These are phyloP conservation scores for Mechanitis mazaeus DNA, from an alignment of 2,888 invertebrate genomes.

Conservation along the genomic window DNA sequence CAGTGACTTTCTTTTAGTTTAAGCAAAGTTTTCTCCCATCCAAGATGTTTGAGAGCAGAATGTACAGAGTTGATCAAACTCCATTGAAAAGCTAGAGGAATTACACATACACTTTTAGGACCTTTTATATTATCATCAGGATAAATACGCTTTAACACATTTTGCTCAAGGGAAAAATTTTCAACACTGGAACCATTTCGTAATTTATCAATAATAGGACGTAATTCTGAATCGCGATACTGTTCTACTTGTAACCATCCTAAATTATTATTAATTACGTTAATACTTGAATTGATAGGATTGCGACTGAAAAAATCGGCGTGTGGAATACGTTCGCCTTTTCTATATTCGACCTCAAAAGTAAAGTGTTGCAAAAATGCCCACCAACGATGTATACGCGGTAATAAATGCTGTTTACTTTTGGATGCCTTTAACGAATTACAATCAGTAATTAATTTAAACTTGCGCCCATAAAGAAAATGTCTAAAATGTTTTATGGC, in stretches of 20 bases:
- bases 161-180: constrained; percentile 13
- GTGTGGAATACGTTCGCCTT: constrained; percentile 26
- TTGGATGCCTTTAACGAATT: constrained; percentile 38
- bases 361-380: constrained; percentile 35
- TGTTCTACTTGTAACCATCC: constrained; percentile 29
- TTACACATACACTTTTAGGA: constrained; percentile 20
- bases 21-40: constrained; percentile 33
- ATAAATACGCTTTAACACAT: constrained; percentile 17
- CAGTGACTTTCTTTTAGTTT: constrained; percentile 25
- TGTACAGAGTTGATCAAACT: constrained; percentile 31
- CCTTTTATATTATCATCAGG: too few species aligned
- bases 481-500: constrained; percentile 38
- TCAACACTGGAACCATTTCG: constrained; percentile 11
- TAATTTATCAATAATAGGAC: constrained; percentile 21
- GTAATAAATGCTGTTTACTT: constrained; percentile 35
- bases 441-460: constrained; percentile 34
- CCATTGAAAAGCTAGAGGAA: constrained; percentile 33
- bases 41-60: constrained; percentile 25
- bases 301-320: constrained; percentile 30
- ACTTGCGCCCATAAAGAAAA: constrained; percentile 31
- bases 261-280: constrained; percentile 20
- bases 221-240: constrained; percentile 21
- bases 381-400: constrained; percentile 39
- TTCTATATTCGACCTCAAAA: constrained; percentile 30
- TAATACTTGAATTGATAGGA: constrained; percentile 12